Evolutionary conservation across 1,140 invertebrate genomes (phyloP).

Genomic region (Drosophila pruinosa): DNA sequence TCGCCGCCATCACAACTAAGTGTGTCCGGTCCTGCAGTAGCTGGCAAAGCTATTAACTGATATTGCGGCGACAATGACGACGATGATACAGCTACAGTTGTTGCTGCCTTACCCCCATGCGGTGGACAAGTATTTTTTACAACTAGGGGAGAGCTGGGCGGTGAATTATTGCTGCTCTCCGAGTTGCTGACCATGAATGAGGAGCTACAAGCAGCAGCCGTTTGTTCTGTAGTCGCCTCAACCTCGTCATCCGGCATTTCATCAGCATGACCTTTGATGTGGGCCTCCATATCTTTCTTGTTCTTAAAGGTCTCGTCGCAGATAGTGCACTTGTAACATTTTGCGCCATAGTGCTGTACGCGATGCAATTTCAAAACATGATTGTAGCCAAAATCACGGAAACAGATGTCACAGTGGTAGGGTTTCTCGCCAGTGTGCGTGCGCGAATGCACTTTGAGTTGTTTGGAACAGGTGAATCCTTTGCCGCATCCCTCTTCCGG

Average conservation of each 20-base stretch:
- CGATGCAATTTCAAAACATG: slow-evolving; percentile 94
- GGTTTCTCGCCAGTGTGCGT: slow-evolving; percentile 95
- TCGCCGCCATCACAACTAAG: slow-evolving; percentile 75
- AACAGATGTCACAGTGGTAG: slow-evolving; percentile 86
- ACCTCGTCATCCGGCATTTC: slow-evolving; percentile 83
- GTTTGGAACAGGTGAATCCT: slow-evolving; percentile 95
- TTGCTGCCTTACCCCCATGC: slow-evolving; percentile 27
- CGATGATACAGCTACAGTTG: background rate
- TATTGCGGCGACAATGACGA: slow-evolving; percentile 44
- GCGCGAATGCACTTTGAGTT: slow-evolving; percentile 91
- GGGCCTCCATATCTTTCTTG: slow-evolving; percentile 94
- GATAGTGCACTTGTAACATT: slow-evolving; percentile 95
- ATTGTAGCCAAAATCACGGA: slow-evolving; percentile 91
- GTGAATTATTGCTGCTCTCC: slow-evolving; percentile 64
- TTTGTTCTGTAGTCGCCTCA: slow-evolving; percentile 73
- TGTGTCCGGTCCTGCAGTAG: slow-evolving; percentile 52
- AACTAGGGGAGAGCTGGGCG: slow-evolving; percentile 76
- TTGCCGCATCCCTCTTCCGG: slow-evolving; percentile 90
- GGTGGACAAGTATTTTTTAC: slow-evolving; percentile 65
- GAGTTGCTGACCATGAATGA: slow-evolving; percentile 58
- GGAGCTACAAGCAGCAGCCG: slow-evolving; percentile 39
- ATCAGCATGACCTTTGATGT: slow-evolving; percentile 94
- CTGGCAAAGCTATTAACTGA: slow-evolving; percentile 27
- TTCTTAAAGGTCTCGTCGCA: slow-evolving; percentile 93
- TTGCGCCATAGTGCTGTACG: slow-evolving; percentile 95